Conservation (phyloP, 1,140 invertebrate genomes). For the Drosophila neocordata region DNA sequence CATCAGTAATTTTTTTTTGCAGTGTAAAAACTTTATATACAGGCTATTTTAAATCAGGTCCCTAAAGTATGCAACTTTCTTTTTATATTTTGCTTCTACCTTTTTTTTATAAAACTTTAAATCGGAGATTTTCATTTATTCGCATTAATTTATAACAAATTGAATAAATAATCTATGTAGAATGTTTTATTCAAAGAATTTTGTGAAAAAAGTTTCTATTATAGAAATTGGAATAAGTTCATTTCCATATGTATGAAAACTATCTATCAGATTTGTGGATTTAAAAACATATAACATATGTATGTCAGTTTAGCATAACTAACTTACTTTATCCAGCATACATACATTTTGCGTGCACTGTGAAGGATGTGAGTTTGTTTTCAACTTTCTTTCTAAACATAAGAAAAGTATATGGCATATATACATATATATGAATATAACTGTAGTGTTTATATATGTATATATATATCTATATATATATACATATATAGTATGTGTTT, state of each 20-base stretch:
- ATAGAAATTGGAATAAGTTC: not conserved
- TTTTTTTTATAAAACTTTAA: too few species aligned
- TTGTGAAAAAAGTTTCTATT: too few species aligned
- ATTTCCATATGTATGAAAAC: not conserved
- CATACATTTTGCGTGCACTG: conserved; percentile 3
- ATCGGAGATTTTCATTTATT: too few species aligned
- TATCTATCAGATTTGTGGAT: not conserved
- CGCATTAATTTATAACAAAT: too few species aligned
- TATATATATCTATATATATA: not conserved
- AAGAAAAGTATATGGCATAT: not conserved
- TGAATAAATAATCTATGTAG: too few species aligned
- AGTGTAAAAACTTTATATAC: too few species aligned
- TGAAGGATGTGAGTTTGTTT: conserved; percentile 19
- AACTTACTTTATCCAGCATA: conserved; percentile 6
- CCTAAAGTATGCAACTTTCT: too few species aligned
- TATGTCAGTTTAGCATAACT: not conserved
- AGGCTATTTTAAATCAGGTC: too few species aligned
- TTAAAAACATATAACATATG: not conserved
- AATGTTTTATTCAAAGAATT: too few species aligned
- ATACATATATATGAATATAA: conserved; percentile 21
- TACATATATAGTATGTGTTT: conserved; percentile 1
- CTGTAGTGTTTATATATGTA: not conserved
- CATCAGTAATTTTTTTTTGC: too few species aligned
- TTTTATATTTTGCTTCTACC: too few species aligned
- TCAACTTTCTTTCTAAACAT: conserved; percentile 6